These are phyloP conservation scores for Drosophila auraria DNA, from an alignment of 1,140 invertebrate genomes.

Conservation along the genomic window DNA sequence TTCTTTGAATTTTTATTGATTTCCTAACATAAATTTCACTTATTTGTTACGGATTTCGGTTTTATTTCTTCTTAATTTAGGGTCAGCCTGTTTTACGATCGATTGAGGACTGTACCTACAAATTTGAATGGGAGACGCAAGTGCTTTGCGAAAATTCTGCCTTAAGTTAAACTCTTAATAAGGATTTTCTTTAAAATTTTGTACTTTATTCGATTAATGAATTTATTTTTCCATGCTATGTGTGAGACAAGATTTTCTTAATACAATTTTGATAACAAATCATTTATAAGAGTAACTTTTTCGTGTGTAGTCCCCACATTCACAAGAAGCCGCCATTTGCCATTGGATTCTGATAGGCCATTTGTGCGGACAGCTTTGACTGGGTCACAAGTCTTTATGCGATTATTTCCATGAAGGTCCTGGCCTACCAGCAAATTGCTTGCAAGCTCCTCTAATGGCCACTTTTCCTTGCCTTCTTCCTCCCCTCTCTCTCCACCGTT, in stretches of 20 bases:
- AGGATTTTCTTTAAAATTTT: not conserved
- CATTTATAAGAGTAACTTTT: too few species aligned
- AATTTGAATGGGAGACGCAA: not conserved
- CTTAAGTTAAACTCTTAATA: not conserved
- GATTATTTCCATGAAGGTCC: constrained; percentile 28
- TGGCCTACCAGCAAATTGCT: constrained; percentile 25
- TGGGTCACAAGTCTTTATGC: constrained; percentile 27
- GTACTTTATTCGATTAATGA: too few species aligned
- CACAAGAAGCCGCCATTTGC: constrained; percentile 8
- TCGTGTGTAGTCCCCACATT: constrained; percentile 8
- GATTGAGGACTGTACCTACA: not conserved
- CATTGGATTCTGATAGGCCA: constrained; percentile 17
- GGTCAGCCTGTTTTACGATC: not conserved
- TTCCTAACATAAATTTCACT: not conserved
- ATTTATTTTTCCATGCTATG: too few species aligned
- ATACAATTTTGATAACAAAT: not conserved
- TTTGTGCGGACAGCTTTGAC: constrained; percentile 26
- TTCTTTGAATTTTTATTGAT: not conserved
- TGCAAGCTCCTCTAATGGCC: constrained; percentile 22
- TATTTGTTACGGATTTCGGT: not conserved
- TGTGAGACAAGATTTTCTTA: not conserved
- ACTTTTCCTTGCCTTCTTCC: constrained; percentile 1
- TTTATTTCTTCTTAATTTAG: not conserved
- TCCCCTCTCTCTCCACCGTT: constrained; percentile 16
- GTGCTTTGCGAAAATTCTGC: not conserved